These are phyloP conservation scores for Bothrops jararaca DNA, from an alignment of 2,113 vertebrate genomes.

Conservation along the genomic window DNA sequence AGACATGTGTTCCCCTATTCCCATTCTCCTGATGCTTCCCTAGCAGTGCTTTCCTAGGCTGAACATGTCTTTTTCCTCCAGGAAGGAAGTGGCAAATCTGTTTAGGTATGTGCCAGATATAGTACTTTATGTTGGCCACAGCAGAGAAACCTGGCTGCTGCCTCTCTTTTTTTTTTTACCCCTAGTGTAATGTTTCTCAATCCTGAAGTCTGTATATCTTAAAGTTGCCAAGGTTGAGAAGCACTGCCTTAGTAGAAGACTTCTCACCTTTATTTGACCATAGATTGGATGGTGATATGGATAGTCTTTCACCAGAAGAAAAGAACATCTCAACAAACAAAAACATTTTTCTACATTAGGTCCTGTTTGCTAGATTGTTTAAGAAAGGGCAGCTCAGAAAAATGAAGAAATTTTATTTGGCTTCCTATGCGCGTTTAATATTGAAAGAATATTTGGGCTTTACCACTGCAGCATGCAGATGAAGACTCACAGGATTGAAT, in stretches of 20 bases:
- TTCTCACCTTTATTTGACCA: background rate
- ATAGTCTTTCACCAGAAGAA: background rate
- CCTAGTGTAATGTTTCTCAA: background rate
- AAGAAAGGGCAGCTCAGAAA: constrained; percentile 4
- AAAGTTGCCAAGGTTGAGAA: background rate
- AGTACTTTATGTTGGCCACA: background rate
- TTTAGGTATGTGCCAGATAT: background rate
- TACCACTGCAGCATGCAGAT: background rate
- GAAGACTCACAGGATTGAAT: background rate
- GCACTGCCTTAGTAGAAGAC: background rate
- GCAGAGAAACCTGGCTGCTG: background rate
- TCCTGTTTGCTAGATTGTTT: background rate
- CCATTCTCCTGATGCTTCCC: background rate
- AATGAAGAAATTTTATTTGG: background rate
- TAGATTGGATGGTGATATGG: background rate
- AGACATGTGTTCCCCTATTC: background rate
- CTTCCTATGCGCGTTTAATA: background rate
- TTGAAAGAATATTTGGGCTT: background rate
- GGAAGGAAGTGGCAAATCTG: background rate
- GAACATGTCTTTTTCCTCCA: background rate
- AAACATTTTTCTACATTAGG: background rate
- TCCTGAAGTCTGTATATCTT: background rate
- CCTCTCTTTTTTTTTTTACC: background rate
- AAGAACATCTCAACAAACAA: background rate
- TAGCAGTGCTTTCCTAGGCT: background rate